Conservation (phyloP, 2,113 vertebrate genomes). For the Lathamus discolor region DNA sequence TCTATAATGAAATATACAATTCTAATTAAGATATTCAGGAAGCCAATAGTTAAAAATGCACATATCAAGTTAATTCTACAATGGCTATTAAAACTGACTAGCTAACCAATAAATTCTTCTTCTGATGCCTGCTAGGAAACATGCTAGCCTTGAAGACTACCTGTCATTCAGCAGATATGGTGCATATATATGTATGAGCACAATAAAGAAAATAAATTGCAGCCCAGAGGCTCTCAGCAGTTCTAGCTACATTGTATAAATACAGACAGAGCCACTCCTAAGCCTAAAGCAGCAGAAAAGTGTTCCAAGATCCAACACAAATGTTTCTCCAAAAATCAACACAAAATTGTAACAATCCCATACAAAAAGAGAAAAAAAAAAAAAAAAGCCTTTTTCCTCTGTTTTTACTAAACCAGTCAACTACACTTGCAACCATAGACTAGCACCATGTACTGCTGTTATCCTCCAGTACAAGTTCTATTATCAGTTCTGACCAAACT, state of each 20-base stretch:
- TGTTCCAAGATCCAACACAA: not conserved
- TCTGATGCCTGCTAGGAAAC: not conserved
- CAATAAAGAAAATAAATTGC: not conserved
- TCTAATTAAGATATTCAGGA: not conserved
- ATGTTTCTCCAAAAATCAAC: not conserved
- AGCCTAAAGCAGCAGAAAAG: not conserved
- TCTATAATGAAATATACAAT: conserved; percentile 41
- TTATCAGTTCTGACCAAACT: not conserved
- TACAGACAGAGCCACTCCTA: not conserved
- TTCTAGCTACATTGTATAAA: not conserved
- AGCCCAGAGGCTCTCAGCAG: not conserved
- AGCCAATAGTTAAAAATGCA: not conserved
- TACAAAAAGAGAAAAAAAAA: not conserved
- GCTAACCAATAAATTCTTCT: not conserved
- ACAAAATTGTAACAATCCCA: not conserved
- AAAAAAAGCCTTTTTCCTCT: not conserved
- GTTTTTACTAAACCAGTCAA: not conserved
- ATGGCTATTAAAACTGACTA: not conserved
- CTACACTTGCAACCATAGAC: not conserved
- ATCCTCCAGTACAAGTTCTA: not conserved
- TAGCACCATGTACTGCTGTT: not conserved
- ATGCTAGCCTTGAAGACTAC: not conserved
- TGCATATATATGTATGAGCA: not conserved
- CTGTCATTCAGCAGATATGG: not conserved
- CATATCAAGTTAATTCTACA: not conserved